Conservation (phyloP, 2,888 invertebrate species). For the Fissipunctia ypsillon region DNA sequence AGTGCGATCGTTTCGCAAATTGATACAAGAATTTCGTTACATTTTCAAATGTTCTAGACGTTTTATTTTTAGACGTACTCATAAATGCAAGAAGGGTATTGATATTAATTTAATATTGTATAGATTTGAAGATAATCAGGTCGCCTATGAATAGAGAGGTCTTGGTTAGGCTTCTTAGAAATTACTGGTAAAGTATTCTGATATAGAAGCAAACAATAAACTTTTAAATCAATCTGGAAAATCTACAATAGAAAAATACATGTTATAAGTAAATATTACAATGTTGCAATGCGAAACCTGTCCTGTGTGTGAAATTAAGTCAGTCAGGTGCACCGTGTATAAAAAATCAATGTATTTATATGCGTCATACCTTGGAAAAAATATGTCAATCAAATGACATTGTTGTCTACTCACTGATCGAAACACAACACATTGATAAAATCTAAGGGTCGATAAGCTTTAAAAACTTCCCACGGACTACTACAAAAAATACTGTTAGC, state of each 20-base stretch:
- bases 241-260: background rate
- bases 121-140: conserved; percentile 28
- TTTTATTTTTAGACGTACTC: conserved; percentile 27
- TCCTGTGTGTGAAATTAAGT: background rate
- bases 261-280: conserved; percentile 1
- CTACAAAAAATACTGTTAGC: conserved; percentile 29
- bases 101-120: conserved; percentile 19
- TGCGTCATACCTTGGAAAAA: background rate
- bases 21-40: conserved; percentile 15
- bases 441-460: conserved; percentile 13
- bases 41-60: conserved; percentile 16
- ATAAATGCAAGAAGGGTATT: background rate
- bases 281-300: conserved; percentile 13
- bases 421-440: conserved; percentile 14
- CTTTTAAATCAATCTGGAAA: background rate
- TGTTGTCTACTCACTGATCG: background rate
- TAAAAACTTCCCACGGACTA: conserved; percentile 41
- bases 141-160: conserved; percentile 13
- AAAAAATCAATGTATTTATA: conserved; percentile 8
- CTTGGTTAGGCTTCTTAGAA: conserved; percentile 28
- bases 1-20: conserved; percentile 30
- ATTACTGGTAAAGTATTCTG: conserved; percentile 4
- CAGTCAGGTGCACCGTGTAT: background rate
- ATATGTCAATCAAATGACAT: conserved; percentile 9
- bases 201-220: conserved; percentile 5